phyloP scores from a whole-genome alignment of 2,113 vertebrate genomes.

The Egretta garzetta region DNA sequence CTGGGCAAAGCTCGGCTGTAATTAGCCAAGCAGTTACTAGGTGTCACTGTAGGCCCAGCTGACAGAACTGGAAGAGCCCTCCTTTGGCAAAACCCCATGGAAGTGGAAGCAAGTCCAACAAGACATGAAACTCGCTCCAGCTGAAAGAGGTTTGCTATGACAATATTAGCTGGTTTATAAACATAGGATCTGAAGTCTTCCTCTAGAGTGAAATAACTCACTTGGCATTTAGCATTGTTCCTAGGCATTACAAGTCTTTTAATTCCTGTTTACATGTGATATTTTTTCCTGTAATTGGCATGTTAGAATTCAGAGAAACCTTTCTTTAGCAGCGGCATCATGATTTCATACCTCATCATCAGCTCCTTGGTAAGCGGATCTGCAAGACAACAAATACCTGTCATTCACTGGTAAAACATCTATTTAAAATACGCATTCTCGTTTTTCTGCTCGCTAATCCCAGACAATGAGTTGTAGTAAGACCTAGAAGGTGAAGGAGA shows the following conservation, averaged over 20 bases:
- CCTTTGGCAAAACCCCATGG: neutral
- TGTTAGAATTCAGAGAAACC: neutral
- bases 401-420: neutral
- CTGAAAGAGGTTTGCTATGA: neutral
- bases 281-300: neutral
- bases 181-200: neutral
- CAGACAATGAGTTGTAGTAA: neutral
- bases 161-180: neutral
- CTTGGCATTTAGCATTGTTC: neutral
- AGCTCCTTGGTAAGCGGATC: accelerated
- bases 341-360: neutral
- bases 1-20: neutral
- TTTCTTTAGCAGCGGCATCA: neutral
- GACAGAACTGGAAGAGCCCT: accelerated
- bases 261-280: neutral
- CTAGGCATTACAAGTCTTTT: neutral
- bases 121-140: neutral
- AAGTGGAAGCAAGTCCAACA: neutral
- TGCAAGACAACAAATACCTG: neutral
- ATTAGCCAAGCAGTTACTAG: conserved; percentile 31
- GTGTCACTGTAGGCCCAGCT: conserved; percentile 39
- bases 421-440: neutral
- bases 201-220: neutral
- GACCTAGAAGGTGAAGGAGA: neutral
- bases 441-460: neutral